Base-by-base conservation (phyloP, 2,888 invertebrate species). In the Theretra japonica region DNA sequence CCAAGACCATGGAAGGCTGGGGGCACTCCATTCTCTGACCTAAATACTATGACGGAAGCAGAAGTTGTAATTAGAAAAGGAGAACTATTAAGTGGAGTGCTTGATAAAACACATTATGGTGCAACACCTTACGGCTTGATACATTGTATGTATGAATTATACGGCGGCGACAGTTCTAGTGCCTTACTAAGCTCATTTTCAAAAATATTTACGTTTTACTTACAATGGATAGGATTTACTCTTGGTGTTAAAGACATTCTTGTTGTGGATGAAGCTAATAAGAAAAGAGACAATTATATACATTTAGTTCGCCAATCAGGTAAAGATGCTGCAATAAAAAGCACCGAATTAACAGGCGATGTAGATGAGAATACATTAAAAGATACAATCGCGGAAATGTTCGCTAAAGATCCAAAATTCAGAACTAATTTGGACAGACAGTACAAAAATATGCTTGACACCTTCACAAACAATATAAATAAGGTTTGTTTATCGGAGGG, bases 81-180 rank as follows among this genome's bases (percentile, higher is more conserved):
- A 11, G 97, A 99, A 90, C 95, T 99, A 57, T 87, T 99, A 4
- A 96, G 96, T 77, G 99, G 99, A 7, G 97, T 99, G 60, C 94
- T 99, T 72, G 99, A 99, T 90, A 99, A 99, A 92, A 97, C 97
- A 15, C 99, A 99, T 86, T 98, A 98, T 86, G 99, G 99, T 19
- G 97, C 99, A 2, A 99, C 99, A 0, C 97, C 98, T 0, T 99
- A 97, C 88, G 98, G 99, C 78, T 95, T 99, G 48, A 96, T 99
- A 23, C 99, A 99, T 89, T 97, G 98, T 83, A 97, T 99, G 91
- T 98, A 97, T 90, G 99, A 97, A 95, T 90, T 99, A 48, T 99
- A 99, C 90, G 99, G 99, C 0, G 98, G 98, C 0, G 94, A 95
- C 28, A 96, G 96, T 75, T 98, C 99, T 0, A 97, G 97, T 68